Percentiles rank a stretch among this genome's conserved stretches.
Evolutionary conservation across 2,113 vertebrate genomes (phyloP).

Genomic region (Campylorhamphus procurvoides): DNA sequence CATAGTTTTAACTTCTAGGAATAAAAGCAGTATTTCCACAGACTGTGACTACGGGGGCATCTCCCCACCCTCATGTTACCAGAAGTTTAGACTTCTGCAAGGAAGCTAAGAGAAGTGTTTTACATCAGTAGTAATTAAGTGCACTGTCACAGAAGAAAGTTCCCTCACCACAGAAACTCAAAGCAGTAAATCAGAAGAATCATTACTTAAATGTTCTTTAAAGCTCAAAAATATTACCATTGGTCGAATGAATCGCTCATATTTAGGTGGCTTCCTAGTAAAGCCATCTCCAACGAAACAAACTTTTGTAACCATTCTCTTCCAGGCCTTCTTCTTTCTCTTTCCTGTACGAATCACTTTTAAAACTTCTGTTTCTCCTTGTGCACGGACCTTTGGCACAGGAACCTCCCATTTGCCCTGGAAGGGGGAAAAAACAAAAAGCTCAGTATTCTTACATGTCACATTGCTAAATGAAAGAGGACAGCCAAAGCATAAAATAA

Average conservation of each 20-base stretch:
- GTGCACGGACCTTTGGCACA: constrained; percentile 94
- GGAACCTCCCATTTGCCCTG: constrained; percentile 97
- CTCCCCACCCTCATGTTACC: not conserved
- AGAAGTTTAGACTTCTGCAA: not conserved
- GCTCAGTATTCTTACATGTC: not conserved
- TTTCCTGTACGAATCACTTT: constrained; percentile 96
- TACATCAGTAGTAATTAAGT: not conserved
- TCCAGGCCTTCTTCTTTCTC: constrained; percentile 98
- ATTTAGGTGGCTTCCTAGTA: constrained; percentile 97
- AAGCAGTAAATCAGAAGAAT: not conserved
- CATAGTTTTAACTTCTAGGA: not conserved
- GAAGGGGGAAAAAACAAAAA: not conserved
- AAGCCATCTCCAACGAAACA: constrained; percentile 98
- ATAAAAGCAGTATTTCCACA: not conserved
- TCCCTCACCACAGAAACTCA: not conserved
- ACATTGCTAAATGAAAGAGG: not conserved
- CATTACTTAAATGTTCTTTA: not conserved
- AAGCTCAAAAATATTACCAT: constrained; percentile 81
- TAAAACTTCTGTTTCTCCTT: constrained; percentile 96
- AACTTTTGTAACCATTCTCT: constrained; percentile 99
- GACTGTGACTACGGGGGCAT: not conserved
- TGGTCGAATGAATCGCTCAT: constrained; percentile 96
- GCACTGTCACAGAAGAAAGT: not conserved
- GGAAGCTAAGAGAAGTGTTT: not conserved
- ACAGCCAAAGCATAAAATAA: not conserved